Evolutionary conservation across 2,113 vertebrate species (phyloP), one percentile per base, ranked within the genome.

Genomic region (Uria aalge): DNA sequence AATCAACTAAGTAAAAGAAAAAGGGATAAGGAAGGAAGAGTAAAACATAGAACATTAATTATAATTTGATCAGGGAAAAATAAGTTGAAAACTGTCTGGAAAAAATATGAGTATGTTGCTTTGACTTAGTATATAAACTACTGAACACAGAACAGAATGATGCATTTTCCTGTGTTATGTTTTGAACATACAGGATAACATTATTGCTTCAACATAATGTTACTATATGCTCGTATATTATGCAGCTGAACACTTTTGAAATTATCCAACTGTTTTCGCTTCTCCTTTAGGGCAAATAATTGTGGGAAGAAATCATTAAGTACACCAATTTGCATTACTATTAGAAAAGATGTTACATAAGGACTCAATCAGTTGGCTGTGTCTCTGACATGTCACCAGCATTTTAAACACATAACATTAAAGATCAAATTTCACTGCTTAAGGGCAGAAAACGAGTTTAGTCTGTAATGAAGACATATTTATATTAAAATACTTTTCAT

Each of bases 1-100:
- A 98, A 98, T 85, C 91, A 96, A 97, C 97, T 96, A 91, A 92
- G 94, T 96, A 95, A 98, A 97, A 98, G 87, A 97, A 98, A 97
- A 97, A 88, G 82, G 88, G 91, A 91, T 84, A 90, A 96, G 87
- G 83, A 97, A 96, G 91, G 96, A 88, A 96, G 80, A 97, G 96
- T 85, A 97, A 96, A 95, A 98, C 95, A 98, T 19, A 97, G 80
- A 98, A 96, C 88, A 89, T 94, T 97, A 89, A 96, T 98, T 97
- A 96, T 91, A 96, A 93, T 92, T 92, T 86, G 80, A 76, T 71
- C 86, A 96, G 94, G 91, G 90, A 94, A 96, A 97, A 96, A 15
- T 78, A 96, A 91, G 59, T 85, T 94, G 88, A 96, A 95, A 94
- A 75, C 57, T 93, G 76, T 83, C 91, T 94, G 92, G 94, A 87